These are phyloP conservation scores for Archegozetes longisetosus DNA, from an alignment of 1,140 invertebrate species.

Conservation along the genomic window DNA sequence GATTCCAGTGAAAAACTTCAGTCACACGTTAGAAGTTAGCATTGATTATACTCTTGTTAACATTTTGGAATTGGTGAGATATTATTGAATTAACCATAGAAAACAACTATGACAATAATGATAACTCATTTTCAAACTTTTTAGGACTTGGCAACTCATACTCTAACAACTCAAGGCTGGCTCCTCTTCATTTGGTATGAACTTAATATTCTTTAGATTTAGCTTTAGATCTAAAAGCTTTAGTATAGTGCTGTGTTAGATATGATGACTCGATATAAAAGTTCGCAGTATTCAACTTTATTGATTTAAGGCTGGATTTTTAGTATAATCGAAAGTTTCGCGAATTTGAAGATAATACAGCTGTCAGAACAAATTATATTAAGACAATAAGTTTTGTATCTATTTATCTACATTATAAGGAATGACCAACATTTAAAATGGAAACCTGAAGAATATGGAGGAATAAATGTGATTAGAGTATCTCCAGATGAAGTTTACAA, in stretches of 20 bases:
- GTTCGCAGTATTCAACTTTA: too few species aligned
- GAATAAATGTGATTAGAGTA: slow-evolving; percentile 80
- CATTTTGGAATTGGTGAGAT: slow-evolving; percentile 2
- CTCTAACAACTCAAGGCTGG: slow-evolving; percentile 9
- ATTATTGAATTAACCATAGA: not conserved
- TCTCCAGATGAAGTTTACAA: slow-evolving; percentile 56
- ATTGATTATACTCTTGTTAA: slow-evolving; percentile 2
- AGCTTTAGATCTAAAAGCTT: not conserved
- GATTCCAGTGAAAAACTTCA: slow-evolving; percentile 1
- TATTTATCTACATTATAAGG: too few species aligned
- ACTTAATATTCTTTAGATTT: not conserved
- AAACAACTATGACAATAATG: not conserved
- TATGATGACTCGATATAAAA: too few species aligned
- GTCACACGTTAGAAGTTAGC: slow-evolving; percentile 1
- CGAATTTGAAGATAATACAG: too few species aligned
- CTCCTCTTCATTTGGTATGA: not conserved
- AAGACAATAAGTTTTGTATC: too few species aligned
- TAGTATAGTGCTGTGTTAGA: too few species aligned
- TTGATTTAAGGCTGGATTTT: too few species aligned
- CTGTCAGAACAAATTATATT: too few species aligned
- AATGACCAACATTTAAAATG: slow-evolving; percentile 75
- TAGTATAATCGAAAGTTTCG: too few species aligned
- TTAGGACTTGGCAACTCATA: slow-evolving; percentile 4
- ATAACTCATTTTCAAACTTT: not conserved
- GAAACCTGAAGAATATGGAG: slow-evolving; percentile 86